phyloP scores from a whole-genome alignment of 2,113 vertebrate species.

The Chunga burmeisteri region DNA sequence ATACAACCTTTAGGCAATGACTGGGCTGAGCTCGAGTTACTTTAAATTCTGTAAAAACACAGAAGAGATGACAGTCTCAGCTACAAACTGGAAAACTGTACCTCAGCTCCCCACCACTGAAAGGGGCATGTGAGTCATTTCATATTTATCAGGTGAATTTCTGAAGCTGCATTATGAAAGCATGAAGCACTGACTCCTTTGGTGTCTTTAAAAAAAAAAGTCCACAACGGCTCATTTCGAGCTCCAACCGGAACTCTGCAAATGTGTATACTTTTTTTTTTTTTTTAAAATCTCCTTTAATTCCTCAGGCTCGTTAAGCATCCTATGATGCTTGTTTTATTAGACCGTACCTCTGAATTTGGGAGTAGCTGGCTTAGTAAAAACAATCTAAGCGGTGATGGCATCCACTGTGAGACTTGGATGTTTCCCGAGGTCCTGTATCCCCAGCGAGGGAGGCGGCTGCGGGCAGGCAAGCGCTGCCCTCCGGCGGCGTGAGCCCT shows the following conservation, averaged over 20 bases:
- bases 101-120: neutral
- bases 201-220: neutral
- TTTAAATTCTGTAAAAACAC: neutral
- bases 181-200: neutral
- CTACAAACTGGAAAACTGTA: neutral
- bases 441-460: fast-evolving
- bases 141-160: neutral
- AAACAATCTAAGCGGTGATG: neutral
- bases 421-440: neutral
- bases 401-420: neutral
- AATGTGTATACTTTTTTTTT: neutral
- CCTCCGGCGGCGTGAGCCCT: neutral
- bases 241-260: neutral
- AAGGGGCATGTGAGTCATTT: neutral
- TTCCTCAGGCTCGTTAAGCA: neutral
- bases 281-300: neutral
- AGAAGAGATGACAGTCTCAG: neutral
- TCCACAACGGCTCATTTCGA: neutral
- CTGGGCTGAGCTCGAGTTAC: neutral
- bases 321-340: too few species aligned
- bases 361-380: too few species aligned
- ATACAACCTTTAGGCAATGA: neutral
- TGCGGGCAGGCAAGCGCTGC: neutral
- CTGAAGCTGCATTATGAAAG: neutral
- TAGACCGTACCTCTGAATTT: neutral